Conservation (phyloP, 2,113 vertebrate species). For the Anolis sagrei region DNA sequence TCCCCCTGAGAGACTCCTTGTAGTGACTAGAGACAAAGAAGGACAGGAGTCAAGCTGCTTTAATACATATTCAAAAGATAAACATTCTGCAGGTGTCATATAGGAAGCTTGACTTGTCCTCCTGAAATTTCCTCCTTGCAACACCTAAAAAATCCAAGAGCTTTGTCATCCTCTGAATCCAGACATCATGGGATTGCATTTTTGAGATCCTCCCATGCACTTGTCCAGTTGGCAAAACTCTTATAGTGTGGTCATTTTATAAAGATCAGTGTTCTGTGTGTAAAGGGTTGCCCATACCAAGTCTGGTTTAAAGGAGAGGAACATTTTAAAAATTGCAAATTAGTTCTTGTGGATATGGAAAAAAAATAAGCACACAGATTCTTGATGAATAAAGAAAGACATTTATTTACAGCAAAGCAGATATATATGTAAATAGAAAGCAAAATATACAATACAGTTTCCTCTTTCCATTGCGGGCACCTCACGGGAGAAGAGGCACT, state of each 20-base stretch:
- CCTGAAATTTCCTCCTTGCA: neutral
- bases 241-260: neutral
- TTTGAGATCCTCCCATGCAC: neutral
- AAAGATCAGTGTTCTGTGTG: neutral
- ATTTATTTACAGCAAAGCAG: too few species aligned
- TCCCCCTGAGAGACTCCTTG: neutral
- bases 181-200: neutral
- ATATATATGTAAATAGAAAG: too few species aligned
- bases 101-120: neutral
- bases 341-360: too few species aligned
- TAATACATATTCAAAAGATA: neutral
- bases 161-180: neutral
- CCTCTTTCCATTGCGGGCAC: too few species aligned
- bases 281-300: too few species aligned
- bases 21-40: neutral
- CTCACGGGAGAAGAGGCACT: too few species aligned
- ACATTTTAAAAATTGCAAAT: too few species aligned
- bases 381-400: too few species aligned
- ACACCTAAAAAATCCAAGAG: neutral
- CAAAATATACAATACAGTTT: too few species aligned
- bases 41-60: neutral
- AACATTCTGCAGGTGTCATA: neutral
- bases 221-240: too few species aligned
- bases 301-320: too few species aligned
- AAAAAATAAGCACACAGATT: too few species aligned